These are phyloP conservation scores for Leptothorax acervorum DNA, from an alignment of 2,888 invertebrate genomes.

Conservation along the genomic window DNA sequence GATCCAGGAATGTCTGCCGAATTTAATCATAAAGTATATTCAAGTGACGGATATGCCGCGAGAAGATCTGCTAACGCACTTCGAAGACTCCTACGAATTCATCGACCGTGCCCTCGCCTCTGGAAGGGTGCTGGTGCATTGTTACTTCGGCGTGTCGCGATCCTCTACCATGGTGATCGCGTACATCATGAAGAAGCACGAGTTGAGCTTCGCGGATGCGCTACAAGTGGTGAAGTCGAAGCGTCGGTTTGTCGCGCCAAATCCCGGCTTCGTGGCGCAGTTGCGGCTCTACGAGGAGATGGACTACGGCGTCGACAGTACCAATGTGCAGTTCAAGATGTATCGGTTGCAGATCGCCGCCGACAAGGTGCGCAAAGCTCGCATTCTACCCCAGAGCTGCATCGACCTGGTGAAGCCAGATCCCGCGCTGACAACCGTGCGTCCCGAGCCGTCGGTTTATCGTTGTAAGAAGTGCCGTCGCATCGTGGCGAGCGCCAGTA, in stretches of 20 bases:
- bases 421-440: constrained; percentile 91
- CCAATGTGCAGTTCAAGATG: constrained; percentile 90
- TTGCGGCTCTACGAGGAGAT: constrained; percentile 92
- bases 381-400: constrained; percentile 93
- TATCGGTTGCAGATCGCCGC: constrained; percentile 93
- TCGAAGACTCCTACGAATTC: constrained; percentile 92
- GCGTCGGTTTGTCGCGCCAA: constrained; percentile 91
- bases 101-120: constrained; percentile 89
- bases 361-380: constrained; percentile 93
- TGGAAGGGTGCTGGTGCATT: constrained; percentile 94
- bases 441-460: constrained; percentile 94
- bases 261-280: constrained; percentile 93
- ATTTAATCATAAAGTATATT: constrained; percentile 91
- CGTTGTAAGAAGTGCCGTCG: constrained; percentile 94
- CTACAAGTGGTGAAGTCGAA: constrained; percentile 90
- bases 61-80: constrained; percentile 93
- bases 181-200: constrained; percentile 94
- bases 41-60: constrained; percentile 94
- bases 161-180: constrained; percentile 95
- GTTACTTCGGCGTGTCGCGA: constrained; percentile 96
- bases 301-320: constrained; percentile 90
- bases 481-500: constrained; percentile 93
- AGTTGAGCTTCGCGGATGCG: constrained; percentile 91
- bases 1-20: constrained; percentile 88
- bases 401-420: constrained; percentile 92